phyloP scores from a whole-genome alignment of 2,888 invertebrate genomes.

The Drosophila anomalata region DNA sequence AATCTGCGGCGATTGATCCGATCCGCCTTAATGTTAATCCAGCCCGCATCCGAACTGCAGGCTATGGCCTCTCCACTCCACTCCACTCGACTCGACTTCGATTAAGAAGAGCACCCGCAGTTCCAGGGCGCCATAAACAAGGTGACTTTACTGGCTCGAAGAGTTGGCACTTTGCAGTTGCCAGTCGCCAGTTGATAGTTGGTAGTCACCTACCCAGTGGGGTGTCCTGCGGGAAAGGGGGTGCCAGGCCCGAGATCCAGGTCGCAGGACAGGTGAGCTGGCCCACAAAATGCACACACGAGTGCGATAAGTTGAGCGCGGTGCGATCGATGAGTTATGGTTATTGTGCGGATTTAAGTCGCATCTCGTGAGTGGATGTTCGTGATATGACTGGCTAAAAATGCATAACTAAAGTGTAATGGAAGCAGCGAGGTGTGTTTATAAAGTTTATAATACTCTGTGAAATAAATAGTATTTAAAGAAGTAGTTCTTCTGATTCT shows the following conservation, averaged over 20 bases:
- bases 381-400: conserved; percentile 27
- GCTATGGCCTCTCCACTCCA: conserved; percentile 18
- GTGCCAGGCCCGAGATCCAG: conserved; percentile 2
- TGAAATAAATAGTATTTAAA: neutral
- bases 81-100: conserved; percentile 8
- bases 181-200: conserved; percentile 22
- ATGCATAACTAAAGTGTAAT: conserved; percentile 39
- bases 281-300: conserved; percentile 18
- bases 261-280: conserved; percentile 26
- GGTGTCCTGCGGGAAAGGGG: neutral
- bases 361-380: conserved; percentile 20
- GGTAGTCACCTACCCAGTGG: conserved; percentile 36
- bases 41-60: conserved; percentile 68
- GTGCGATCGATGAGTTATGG: conserved; percentile 43
- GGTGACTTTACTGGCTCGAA: conserved; percentile 72
- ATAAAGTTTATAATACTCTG: conserved; percentile 7
- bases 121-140: conserved; percentile 66
- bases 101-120: conserved; percentile 67
- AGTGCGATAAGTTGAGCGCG: conserved; percentile 22
- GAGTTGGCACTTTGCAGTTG: conserved; percentile 30
- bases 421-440: conserved; percentile 6
- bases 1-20: conserved; percentile 44
- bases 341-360: conserved; percentile 27
- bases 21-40: conserved; percentile 72
- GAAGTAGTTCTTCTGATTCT: neutral